A percentile compares a stretch with the other conserved stretches of the same genome.
These are phyloP conservation scores for Siphonodentalium dalli DNA, from an alignment of 2,888 invertebrate genomes.

Conservation along the genomic window DNA sequence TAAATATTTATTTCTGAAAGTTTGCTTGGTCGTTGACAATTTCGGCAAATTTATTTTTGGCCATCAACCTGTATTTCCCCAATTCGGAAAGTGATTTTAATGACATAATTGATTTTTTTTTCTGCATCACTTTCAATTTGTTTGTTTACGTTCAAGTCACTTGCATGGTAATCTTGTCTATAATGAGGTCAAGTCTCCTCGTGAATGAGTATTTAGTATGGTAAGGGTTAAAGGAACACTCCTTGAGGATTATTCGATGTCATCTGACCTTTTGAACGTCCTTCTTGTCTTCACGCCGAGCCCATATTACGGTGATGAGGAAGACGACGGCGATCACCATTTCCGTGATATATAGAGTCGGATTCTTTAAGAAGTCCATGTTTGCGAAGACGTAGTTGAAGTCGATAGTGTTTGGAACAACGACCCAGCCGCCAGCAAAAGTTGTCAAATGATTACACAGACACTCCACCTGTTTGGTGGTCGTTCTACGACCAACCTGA, in stretches of 20 bases:
- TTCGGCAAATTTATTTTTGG: too few species aligned
- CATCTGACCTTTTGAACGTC: conserved; percentile 61
- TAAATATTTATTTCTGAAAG: too few species aligned
- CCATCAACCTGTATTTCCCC: too few species aligned
- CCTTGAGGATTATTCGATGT: not conserved
- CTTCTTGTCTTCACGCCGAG: conserved; percentile 65
- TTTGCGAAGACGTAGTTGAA: conserved; percentile 67
- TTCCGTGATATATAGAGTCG: conserved; percentile 66
- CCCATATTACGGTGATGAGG: conserved; percentile 64
- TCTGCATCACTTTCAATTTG: too few species aligned
- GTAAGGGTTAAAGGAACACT: not conserved
- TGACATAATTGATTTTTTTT: too few species aligned
- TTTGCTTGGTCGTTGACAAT: too few species aligned
- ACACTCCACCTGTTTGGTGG: conserved; percentile 40
- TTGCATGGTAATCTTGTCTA: too few species aligned
- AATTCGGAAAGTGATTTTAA: too few species aligned
- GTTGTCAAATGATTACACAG: conserved; percentile 64
- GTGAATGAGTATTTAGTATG: too few species aligned
- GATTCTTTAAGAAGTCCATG: conserved; percentile 65
- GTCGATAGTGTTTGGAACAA: conserved; percentile 67
- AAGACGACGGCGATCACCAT: conserved; percentile 63
- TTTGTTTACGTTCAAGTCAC: too few species aligned
- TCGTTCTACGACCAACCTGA: conserved; percentile 42
- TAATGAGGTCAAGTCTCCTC: too few species aligned
- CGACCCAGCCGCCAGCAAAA: conserved; percentile 67